Evolutionary conservation across 2,113 vertebrate genomes (phyloP), one percentile per base, ranked within the genome.

Genomic region (Motacilla tschutschensis): DNA sequence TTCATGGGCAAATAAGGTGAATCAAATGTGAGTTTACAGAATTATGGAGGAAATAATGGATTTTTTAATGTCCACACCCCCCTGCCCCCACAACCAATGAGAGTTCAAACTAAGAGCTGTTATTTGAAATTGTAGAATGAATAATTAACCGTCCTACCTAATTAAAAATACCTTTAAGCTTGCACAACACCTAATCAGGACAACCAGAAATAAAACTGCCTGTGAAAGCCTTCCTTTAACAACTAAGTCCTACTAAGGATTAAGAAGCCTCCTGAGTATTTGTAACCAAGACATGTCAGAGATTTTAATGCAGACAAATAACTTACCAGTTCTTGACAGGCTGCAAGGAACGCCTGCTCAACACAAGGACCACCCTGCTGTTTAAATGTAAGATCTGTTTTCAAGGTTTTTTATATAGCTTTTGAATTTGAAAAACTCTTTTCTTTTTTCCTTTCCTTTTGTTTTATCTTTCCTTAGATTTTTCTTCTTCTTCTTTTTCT

Each of bases 21-120:
- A 41, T 35, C 3, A 80, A 83, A 88, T 5, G 6, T 33, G 24
- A 87, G 3, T 5, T 67, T 74, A 40, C 26, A 65, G 65, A 85
- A 60, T 31, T 59, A 72, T 3, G 53, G 22, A 21, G 17, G 59
- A 65, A 88, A 86, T 35, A 0, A 33, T 58, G 17, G 47, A 15
- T 2, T 47, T 9, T 46, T 22, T 24, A 29, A 18, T 1, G 2
- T 12, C 9, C 0, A 0, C 3, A 7, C 33, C 18, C 10, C n/a
- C 38, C 17, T 1, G 0, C 12, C 5, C 4, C 21, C 4, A 2
- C 24, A 67, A 78, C 44, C 12, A 33, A 69, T n/a, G 18, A 70
- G 20, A 79, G 22, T 20, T 79, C 80, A 85, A 85, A 63, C 31
- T 22, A 50, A 80, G 43, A 73, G 24, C 74, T 47, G 25, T 55